A percentile compares a stretch with the other conserved stretches of the same genome.
Conservation (phyloP, 1,140 invertebrate species). For the Orussus abietinus region DNA sequence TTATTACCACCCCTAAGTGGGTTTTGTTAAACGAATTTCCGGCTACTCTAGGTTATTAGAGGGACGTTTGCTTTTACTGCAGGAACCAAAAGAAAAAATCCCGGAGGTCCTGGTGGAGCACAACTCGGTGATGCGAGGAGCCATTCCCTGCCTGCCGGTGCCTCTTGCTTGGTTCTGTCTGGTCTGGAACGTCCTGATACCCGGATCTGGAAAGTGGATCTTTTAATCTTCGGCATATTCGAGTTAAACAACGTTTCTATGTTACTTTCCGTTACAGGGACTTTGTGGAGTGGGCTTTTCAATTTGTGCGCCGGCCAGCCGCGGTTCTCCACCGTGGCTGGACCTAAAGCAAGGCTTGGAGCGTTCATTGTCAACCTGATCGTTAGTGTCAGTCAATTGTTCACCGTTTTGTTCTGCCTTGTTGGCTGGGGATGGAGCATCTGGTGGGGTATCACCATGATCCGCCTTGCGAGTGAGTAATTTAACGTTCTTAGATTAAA, state of each 20-base stretch:
- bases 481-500: not conserved
- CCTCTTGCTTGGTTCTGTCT: constrained; percentile 82
- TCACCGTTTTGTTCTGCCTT: constrained; percentile 90
- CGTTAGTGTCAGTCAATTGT: constrained; percentile 81
- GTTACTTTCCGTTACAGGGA: constrained; percentile 60
- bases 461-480: constrained; percentile 69
- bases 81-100: constrained; percentile 78
- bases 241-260: constrained; percentile 6
- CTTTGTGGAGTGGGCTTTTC: constrained; percentile 79
- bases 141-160: constrained; percentile 83
- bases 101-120: constrained; percentile 74
- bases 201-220: constrained; percentile 72
- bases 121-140: constrained; percentile 78
- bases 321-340: constrained; percentile 72
- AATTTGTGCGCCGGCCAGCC: constrained; percentile 86
- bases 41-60: too few species aligned
- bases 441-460: constrained; percentile 91
- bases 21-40: too few species aligned
- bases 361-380: constrained; percentile 78
- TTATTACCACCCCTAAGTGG: too few species aligned
- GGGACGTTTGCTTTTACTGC: too few species aligned
- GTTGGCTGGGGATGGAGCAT: constrained; percentile 98
- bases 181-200: constrained; percentile 78
- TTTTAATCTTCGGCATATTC: constrained; percentile 6
- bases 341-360: constrained; percentile 66